Evolutionary conservation across 2,888 invertebrate genomes (phyloP).

Genomic region (Perithous albicinctus): DNA sequence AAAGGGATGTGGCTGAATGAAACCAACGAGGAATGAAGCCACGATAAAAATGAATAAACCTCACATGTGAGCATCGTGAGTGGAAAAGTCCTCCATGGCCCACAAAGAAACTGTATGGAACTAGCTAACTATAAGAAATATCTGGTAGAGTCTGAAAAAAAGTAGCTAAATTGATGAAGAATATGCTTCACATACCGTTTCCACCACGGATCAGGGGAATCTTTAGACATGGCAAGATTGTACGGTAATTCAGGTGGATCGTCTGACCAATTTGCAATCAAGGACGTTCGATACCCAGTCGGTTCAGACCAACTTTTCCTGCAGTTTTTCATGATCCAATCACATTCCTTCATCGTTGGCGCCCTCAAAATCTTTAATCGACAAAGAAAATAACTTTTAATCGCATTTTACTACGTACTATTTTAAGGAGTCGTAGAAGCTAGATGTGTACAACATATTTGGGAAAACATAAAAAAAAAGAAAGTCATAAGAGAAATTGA

Average conservation of each 20-base stretch:
- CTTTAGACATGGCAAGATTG: constrained; percentile 89
- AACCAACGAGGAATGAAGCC: no score
- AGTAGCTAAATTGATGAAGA: not conserved
- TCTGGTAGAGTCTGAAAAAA: no score
- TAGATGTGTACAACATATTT: no score
- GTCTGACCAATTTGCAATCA: constrained; percentile 86
- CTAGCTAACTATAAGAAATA: no score
- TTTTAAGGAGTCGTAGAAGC: no score
- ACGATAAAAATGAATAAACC: no score
- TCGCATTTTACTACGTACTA: not conserved
- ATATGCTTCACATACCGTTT: constrained; percentile 78
- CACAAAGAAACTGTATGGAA: no score
- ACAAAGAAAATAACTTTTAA: not conserved
- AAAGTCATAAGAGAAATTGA: no score
- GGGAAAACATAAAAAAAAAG: no score
- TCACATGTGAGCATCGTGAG: no score
- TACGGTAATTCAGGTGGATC: constrained; percentile 85
- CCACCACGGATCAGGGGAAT: constrained; percentile 89
- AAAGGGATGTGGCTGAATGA: no score
- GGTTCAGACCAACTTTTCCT: constrained; percentile 87
- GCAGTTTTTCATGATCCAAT: constrained; percentile 89
- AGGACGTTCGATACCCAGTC: constrained; percentile 86
- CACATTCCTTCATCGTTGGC: constrained; percentile 86
- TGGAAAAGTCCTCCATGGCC: no score
- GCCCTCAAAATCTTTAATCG: constrained; percentile 82